Percentiles rank a stretch among this genome's conserved stretches.
Evolutionary conservation across 2,888 invertebrate genomes (phyloP).

Genomic region (Nasonia oneida): DNA sequence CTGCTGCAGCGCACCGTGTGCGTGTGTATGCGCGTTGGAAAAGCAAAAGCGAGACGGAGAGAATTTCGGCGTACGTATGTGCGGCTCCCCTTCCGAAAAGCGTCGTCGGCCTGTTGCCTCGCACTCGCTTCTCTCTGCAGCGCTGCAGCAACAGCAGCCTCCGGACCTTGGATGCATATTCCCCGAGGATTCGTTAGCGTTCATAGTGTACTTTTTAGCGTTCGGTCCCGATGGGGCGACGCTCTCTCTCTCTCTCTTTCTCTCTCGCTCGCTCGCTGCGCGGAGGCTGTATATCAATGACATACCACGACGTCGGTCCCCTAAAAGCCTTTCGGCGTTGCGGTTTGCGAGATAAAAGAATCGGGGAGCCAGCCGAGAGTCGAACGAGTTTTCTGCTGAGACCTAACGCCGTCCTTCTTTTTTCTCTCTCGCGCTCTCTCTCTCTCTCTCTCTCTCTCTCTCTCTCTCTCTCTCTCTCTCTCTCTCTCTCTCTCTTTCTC

Average conservation of each 20-base stretch:
- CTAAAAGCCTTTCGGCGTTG: conserved; percentile 74
- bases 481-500: background rate
- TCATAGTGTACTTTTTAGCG: conserved; percentile 72
- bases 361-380: conserved; percentile 46
- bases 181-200: conserved; percentile 75
- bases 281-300: conserved; percentile 72
- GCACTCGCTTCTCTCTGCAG: background rate
- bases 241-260: background rate
- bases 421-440: background rate
- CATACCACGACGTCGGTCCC: conserved; percentile 67
- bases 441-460: background rate
- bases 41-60: conserved; percentile 37
- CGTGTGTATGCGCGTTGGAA: conserved; percentile 23
- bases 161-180: conserved; percentile 49
- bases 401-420: conserved; percentile 36
- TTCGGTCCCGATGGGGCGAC: conserved; percentile 68
- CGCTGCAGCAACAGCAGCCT: background rate
- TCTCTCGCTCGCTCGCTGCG: conserved; percentile 41
- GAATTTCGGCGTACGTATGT: background rate
- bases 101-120: conserved; percentile 55
- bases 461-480: background rate
- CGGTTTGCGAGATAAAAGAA: conserved; percentile 70
- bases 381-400: conserved; percentile 59
- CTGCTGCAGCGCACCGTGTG: background rate
- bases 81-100: conserved; percentile 37